Percentiles rank a stretch among this genome's conserved stretches.
phyloP scores from a whole-genome alignment of 1,140 invertebrate species.

The Pseudomyrmex cubaensis region DNA sequence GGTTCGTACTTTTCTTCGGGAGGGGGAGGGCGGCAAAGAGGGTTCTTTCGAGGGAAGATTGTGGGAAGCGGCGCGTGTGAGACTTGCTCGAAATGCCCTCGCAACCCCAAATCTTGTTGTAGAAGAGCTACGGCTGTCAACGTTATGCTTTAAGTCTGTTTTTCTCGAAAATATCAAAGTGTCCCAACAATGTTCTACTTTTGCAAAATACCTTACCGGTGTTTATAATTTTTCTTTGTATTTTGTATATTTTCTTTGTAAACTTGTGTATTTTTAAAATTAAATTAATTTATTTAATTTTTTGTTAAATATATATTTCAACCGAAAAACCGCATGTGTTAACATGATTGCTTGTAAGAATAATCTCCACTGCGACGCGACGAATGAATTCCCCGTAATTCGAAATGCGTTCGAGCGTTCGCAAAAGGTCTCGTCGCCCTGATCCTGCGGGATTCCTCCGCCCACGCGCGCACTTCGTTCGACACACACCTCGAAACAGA shows the following conservation, averaged over 20 bases:
- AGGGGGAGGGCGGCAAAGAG: not conserved
- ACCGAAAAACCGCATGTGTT: too few species aligned
- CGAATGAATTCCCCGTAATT: slow-evolving; percentile 19
- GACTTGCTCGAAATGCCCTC: slow-evolving; percentile 40
- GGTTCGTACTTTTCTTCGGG: slow-evolving; percentile 13
- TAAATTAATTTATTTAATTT: too few species aligned
- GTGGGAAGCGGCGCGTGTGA: slow-evolving; percentile 25
- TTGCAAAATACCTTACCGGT: not conserved
- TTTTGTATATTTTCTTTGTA: not conserved
- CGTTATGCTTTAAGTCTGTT: not conserved
- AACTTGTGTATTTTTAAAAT: not conserved
- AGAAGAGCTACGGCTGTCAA: not conserved
- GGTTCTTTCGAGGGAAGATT: slow-evolving; percentile 15
- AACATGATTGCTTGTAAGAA: not conserved
- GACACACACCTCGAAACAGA: slow-evolving; percentile 7
- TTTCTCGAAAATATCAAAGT: not conserved
- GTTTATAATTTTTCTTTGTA: not conserved
- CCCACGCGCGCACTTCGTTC: not conserved
- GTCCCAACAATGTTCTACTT: not conserved
- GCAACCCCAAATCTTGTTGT: not conserved
- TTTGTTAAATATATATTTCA: too few species aligned
- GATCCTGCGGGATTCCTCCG: slow-evolving; percentile 12
- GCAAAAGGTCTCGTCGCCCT: not conserved
- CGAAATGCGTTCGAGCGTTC: not conserved
- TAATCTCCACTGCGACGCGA: not conserved